A percentile compares a stretch with the other conserved stretches of the same genome.
phyloP scores from a whole-genome alignment of 2,113 vertebrate genomes.

The Tichodroma muraria region DNA sequence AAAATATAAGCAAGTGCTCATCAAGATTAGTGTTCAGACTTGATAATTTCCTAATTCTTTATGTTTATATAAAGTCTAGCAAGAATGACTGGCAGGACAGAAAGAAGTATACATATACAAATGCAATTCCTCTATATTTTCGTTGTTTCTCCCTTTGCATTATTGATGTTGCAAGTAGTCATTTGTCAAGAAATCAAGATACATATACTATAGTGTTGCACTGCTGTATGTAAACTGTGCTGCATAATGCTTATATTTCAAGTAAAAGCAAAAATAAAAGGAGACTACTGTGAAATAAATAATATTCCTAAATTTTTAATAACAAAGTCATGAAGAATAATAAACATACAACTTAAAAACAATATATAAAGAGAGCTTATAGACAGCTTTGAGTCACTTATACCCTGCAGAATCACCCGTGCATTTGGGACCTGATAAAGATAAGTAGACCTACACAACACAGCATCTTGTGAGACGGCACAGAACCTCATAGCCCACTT shows the following conservation, averaged over 20 bases:
- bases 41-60: slow-evolving; percentile 53
- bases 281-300: not conserved
- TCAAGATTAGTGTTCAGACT: not conserved
- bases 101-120: slow-evolving; percentile 60
- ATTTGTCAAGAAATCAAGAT: slow-evolving; percentile 70
- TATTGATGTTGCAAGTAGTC: slow-evolving; percentile 74
- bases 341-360: not conserved
- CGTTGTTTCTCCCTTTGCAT: slow-evolving; percentile 72
- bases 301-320: not conserved
- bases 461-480: not conserved
- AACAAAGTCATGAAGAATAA: not conserved
- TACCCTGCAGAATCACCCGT: not conserved
- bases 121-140: slow-evolving; percentile 67
- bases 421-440: not conserved
- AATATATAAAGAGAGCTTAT: not conserved
- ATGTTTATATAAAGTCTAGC: slow-evolving; percentile 46
- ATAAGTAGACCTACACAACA: slow-evolving; percentile 10
- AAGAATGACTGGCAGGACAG: slow-evolving; percentile 66
- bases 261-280: not conserved
- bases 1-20: slow-evolving; percentile 38
- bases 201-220: not conserved
- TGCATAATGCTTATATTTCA: slow-evolving; percentile 5
- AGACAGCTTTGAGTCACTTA: slow-evolving; percentile 17
- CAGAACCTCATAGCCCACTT: not conserved
- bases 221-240: slow-evolving; percentile 45